Evolutionary conservation across 30 jellyfish, hydroid and myxozoan species (phyloP).

Genomic region (Rhopilema esculentum): DNA sequence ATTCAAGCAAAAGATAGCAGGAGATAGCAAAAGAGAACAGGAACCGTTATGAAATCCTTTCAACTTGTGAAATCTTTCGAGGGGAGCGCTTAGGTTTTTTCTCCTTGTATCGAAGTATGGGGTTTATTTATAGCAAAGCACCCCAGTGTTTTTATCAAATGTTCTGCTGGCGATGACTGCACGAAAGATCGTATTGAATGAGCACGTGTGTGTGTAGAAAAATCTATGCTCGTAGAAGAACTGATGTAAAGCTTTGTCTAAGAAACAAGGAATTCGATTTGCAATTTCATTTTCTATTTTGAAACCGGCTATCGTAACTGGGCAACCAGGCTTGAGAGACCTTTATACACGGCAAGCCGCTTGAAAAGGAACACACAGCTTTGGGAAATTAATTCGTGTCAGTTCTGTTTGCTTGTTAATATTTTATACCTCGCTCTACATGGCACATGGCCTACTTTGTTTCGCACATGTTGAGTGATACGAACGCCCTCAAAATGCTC

Average conservation of each 20-base stretch:
- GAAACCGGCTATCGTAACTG: background rate
- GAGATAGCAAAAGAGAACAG: too few species aligned
- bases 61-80: background rate
- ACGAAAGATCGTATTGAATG: background rate
- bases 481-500: background rate
- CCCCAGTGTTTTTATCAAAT: background rate
- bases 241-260: background rate
- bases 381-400: background rate
- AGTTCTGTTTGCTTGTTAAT: background rate
- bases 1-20: background rate
- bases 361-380: background rate
- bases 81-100: background rate
- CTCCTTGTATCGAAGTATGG: background rate
- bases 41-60: background rate
- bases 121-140: background rate
- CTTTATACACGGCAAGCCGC: background rate
- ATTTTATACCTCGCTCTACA: background rate
- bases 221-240: background rate
- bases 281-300: background rate
- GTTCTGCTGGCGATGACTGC: background rate
- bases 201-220: background rate
- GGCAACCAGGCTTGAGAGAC: background rate
- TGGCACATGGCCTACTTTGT: background rate
- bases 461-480: background rate
- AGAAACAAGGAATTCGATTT: background rate